Conservation (phyloP, 2,113 vertebrate genomes). For the Labeo rohita region DNA sequence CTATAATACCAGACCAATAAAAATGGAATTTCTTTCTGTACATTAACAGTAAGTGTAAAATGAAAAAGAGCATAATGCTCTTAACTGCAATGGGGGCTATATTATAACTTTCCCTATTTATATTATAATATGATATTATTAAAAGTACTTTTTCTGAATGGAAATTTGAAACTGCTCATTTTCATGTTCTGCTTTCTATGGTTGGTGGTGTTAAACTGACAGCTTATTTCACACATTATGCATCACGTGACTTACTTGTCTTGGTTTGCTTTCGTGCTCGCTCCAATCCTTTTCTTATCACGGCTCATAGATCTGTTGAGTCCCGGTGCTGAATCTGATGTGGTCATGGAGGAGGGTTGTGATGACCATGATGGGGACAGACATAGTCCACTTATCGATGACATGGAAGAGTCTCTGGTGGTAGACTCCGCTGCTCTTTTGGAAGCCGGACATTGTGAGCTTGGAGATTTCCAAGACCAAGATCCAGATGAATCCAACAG, state of each 20-base stretch:
- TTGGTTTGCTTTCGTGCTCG: not conserved
- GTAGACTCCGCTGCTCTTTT: constrained; percentile 82
- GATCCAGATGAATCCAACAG: constrained; percentile 90
- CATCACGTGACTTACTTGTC: not conserved
- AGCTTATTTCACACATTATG: constrained; percentile 6
- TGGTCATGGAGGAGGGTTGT: constrained; percentile 90
- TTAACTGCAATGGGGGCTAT: not conserved
- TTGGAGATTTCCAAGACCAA: constrained; percentile 84
- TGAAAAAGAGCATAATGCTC: not conserved
- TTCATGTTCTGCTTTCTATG: constrained; percentile 15
- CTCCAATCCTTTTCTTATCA: not conserved
- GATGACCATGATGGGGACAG: constrained; percentile 90
- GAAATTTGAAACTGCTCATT: not conserved
- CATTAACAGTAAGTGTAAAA: not conserved
- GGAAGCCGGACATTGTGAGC: constrained; percentile 79
- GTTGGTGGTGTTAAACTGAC: constrained; percentile 17
- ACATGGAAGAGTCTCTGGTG: constrained; percentile 86
- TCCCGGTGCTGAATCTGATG: constrained; percentile 89
- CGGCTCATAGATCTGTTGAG: constrained; percentile 84
- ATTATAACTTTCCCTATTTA: not conserved
- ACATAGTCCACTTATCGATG: constrained; percentile 84
- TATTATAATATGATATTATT: constrained; percentile 5
- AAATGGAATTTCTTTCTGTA: not conserved
- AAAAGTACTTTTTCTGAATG: not conserved
- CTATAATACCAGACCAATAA: not conserved